Percentiles rank a stretch among this genome's conserved stretches.
phyloP scores from a whole-genome alignment of 2,888 invertebrate genomes.

The Boloria euphrosyne region DNA sequence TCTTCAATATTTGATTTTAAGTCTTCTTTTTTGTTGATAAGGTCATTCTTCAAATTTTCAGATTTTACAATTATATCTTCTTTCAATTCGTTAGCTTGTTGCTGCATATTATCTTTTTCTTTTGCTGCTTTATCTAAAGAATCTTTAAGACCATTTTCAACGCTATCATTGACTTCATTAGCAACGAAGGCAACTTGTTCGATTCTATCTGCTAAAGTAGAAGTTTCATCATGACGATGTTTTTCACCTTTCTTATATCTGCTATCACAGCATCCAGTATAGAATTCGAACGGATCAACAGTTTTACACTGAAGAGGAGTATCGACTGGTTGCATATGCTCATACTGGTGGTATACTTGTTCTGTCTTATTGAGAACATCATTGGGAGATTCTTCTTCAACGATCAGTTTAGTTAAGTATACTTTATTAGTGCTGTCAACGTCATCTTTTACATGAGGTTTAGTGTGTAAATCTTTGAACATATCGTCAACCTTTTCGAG shows the following conservation, averaged over 20 bases:
- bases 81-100: slow-evolving; percentile 54
- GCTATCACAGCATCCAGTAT: slow-evolving; percentile 67
- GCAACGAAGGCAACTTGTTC: slow-evolving; percentile 72
- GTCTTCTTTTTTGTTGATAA: slow-evolving; percentile 54
- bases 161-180: slow-evolving; percentile 60
- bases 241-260: slow-evolving; percentile 62
- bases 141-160: slow-evolving; percentile 57
- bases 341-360: slow-evolving; percentile 68
- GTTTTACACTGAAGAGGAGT: slow-evolving; percentile 60
- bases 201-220: slow-evolving; percentile 67
- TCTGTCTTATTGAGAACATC: slow-evolving; percentile 55
- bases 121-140: slow-evolving; percentile 61
- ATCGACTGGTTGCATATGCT: slow-evolving; percentile 74
- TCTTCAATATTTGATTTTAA: slow-evolving; percentile 53
- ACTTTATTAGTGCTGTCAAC: slow-evolving; percentile 63
- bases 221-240: slow-evolving; percentile 73
- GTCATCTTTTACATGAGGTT: slow-evolving; percentile 62
- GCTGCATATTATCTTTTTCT: slow-evolving; percentile 65
- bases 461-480: slow-evolving; percentile 71
- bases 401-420: slow-evolving; percentile 70
- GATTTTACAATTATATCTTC: slow-evolving; percentile 57
- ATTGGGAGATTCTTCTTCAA: slow-evolving; percentile 60
- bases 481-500: slow-evolving; percentile 79
- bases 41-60: slow-evolving; percentile 51
- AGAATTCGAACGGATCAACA: slow-evolving; percentile 68